Conservation (phyloP, 2,113 vertebrate genomes). For the Rhipidura dahli region DNA sequence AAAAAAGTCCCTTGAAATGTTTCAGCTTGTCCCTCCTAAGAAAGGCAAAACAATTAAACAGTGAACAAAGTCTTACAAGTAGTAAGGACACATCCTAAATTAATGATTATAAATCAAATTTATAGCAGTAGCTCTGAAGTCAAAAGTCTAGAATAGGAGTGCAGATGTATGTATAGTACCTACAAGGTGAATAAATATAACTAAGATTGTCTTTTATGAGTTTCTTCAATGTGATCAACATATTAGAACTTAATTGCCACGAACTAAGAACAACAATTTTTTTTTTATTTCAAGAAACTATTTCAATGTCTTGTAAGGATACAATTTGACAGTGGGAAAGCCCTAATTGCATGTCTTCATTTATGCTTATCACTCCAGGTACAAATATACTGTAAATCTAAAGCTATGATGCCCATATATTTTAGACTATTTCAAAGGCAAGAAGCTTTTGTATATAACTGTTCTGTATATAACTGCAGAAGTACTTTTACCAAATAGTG, state of each 20-base stretch:
- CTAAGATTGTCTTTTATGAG: background rate
- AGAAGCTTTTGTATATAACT: background rate
- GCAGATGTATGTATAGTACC: background rate
- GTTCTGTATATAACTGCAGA: background rate
- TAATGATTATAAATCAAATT: background rate
- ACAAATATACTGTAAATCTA: background rate
- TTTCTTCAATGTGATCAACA: background rate
- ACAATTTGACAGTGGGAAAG: background rate
- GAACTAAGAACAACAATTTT: background rate
- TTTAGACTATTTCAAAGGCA: background rate
- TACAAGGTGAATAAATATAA: background rate
- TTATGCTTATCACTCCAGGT: background rate
- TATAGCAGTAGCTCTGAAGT: background rate
- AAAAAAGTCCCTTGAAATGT: background rate
- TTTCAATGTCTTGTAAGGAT: background rate
- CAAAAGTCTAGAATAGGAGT: background rate
- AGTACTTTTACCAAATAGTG: background rate
- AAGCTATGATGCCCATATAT: background rate
- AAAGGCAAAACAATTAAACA: background rate
- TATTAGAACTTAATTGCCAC: background rate
- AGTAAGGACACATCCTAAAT: background rate
- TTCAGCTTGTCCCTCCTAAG: background rate
- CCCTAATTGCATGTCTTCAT: background rate
- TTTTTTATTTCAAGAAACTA: background rate
- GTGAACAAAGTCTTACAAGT: background rate